These are phyloP conservation scores for Caradrina clavipalpis DNA, from an alignment of 2,888 invertebrate genomes.

Conservation along the genomic window DNA sequence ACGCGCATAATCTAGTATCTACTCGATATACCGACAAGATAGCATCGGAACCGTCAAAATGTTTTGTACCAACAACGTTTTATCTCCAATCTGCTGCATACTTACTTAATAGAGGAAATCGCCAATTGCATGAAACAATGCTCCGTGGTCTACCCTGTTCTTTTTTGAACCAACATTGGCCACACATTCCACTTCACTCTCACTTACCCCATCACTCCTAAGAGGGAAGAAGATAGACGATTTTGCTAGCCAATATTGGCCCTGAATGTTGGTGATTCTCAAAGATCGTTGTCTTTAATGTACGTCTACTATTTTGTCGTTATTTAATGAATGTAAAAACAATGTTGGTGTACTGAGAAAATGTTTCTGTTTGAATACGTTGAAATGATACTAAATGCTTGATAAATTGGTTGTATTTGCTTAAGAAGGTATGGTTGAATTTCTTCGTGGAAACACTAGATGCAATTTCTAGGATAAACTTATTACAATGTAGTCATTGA, in stretches of 20 bases:
- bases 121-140: conserved; percentile 85
- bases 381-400: conserved; percentile 57
- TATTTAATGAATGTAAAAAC: conserved; percentile 66
- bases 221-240: conserved; percentile 12
- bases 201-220: neutral
- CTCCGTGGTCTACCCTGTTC: conserved; percentile 61
- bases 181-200: conserved; percentile 20
- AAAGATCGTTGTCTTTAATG: conserved; percentile 69
- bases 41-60: conserved; percentile 81
- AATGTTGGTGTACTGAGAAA: conserved; percentile 59
- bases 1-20: conserved; percentile 60
- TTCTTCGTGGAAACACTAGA: conserved; percentile 1
- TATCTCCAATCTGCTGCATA: conserved; percentile 83
- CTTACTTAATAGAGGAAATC: conserved; percentile 86
- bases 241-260: conserved; percentile 38
- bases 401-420: conserved; percentile 40
- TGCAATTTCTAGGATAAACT: neutral
- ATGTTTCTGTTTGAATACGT: conserved; percentile 57
- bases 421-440: conserved; percentile 5
- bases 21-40: conserved; percentile 63
- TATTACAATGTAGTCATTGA: neutral
- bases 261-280: conserved; percentile 44
- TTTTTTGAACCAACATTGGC: conserved; percentile 61
- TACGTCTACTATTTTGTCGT: conserved; percentile 66
- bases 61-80: conserved; percentile 81